Evolutionary conservation across 2,888 invertebrate genomes (phyloP).

Genomic region (Nycteola revayana): DNA sequence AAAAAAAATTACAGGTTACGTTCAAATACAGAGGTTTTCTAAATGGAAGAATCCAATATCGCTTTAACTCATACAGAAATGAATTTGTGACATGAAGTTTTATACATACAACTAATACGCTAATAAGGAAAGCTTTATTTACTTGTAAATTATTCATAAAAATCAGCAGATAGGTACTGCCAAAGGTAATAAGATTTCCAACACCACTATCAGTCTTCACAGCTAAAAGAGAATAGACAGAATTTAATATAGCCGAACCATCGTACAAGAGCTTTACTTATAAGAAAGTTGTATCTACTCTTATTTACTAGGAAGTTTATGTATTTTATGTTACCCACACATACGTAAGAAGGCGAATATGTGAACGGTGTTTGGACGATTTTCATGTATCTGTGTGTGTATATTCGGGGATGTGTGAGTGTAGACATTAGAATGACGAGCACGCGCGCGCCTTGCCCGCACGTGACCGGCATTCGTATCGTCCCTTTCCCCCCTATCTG

Average conservation of each 20-base stretch:
- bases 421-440: conserved; percentile 74
- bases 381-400: conserved; percentile 48
- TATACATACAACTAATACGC: no score
- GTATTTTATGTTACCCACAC: conserved; percentile 35
- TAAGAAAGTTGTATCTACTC: conserved; percentile 72
- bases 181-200: conserved; percentile 64
- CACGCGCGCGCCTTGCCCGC: conserved; percentile 77
- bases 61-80: no score
- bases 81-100: not conserved
- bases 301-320: conserved; percentile 80
- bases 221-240: conserved; percentile 57
- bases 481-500: conserved; percentile 73
- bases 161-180: conserved; percentile 29
- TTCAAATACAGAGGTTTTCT: no score
- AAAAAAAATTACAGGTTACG: no score
- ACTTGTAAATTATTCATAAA: conserved; percentile 38
- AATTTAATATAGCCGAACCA: conserved; percentile 75
- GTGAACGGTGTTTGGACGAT: conserved; percentile 57
- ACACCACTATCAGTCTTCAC: conserved; percentile 57
- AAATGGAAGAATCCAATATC: no score
- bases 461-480: conserved; percentile 81
- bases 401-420: conserved; percentile 60
- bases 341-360: conserved; percentile 26
- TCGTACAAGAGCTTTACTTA: conserved; percentile 55
- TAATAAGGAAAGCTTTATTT: no score